Evolutionary conservation across 2,113 vertebrate species (phyloP), one percentile per base, ranked within the genome.

Genomic region (Hemiscyllium ocellatum): DNA sequence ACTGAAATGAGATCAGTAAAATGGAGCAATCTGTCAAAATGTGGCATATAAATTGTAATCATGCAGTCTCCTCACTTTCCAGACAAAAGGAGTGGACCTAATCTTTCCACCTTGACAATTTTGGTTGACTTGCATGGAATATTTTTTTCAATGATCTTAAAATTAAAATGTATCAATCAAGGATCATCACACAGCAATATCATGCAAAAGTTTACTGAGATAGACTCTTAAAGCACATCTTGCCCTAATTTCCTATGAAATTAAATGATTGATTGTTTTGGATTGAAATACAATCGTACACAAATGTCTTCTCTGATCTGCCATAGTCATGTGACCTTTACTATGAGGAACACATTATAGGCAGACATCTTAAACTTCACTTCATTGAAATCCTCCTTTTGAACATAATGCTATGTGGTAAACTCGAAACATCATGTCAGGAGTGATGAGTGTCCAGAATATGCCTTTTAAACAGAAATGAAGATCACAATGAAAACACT

Each of bases 1-100:
- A 94, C 26, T 70, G 24, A 68, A 94, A 61, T 10, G 90, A 96
- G 95, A 96, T 95, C 96, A 96, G 97, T 96, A 96, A 96, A 96
- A 76, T 83, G 80, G 50, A 96, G 95, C 66, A 80, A 72, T 95
- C 96, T 97, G 96, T 96, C 96, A 96, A 80, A 85, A 42, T 87
- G 94, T 95, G 96, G 94, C 95, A 96, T 80, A 26, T 68, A 94
- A 68, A 19, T 47, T 69, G 65, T 47, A 70, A 94, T 42, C 24
- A 94, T 22, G 13, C 37, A 70, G n/a, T 96, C 96, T 86, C 17
- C 96, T 96, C 96, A 24, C 37, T 42, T 96, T 96, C 95, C 52
- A 24, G 15, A 20, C 94, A 85, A 61, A 89, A 89, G 94, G 22
- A 95, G 70, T 12, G 96, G 96, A 78, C 66, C 52, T 96, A 47